Evolutionary conservation across 92 coral and sea anemone genomes (phyloP).

Genomic region (Palythoa caribaeorum): DNA sequence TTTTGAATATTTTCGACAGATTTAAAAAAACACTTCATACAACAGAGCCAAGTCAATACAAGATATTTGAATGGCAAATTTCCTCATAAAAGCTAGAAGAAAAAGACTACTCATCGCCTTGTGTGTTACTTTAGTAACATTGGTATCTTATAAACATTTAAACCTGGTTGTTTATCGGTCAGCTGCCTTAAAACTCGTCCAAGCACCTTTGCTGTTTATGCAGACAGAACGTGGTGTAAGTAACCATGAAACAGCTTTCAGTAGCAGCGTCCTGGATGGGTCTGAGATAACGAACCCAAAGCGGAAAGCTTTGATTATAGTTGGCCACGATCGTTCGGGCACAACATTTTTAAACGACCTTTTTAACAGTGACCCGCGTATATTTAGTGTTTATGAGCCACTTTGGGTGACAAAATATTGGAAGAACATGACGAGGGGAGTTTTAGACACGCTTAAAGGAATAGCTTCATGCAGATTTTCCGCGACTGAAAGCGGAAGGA

Average conservation of each 20-base stretch:
- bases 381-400: conserved; percentile 80
- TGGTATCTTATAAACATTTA: not conserved
- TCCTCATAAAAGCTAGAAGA: not conserved
- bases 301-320: conserved; percentile 54
- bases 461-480: conserved; percentile 65
- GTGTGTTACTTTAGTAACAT: not conserved
- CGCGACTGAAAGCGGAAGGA: conserved; percentile 42
- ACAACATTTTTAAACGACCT: conserved; percentile 73
- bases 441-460: conserved; percentile 28
- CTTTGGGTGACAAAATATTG: conserved; percentile 62
- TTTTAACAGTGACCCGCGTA: conserved; percentile 68
- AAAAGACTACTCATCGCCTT: not conserved
- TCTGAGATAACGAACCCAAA: not conserved
- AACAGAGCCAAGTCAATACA: not conserved
- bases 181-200: not conserved
- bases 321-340: conserved; percentile 80
- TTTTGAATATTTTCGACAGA: not conserved
- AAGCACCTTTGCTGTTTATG: not conserved
- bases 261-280: not conserved
- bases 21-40: too few relatives aligned
- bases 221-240: not conserved
- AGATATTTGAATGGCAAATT: not conserved
- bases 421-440: conserved; percentile 20
- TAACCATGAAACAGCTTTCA: not conserved
- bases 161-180: not conserved